These are phyloP conservation scores for Xyrichtys novacula DNA, from an alignment of 2,797 vertebrate species.

Conservation along the genomic window DNA sequence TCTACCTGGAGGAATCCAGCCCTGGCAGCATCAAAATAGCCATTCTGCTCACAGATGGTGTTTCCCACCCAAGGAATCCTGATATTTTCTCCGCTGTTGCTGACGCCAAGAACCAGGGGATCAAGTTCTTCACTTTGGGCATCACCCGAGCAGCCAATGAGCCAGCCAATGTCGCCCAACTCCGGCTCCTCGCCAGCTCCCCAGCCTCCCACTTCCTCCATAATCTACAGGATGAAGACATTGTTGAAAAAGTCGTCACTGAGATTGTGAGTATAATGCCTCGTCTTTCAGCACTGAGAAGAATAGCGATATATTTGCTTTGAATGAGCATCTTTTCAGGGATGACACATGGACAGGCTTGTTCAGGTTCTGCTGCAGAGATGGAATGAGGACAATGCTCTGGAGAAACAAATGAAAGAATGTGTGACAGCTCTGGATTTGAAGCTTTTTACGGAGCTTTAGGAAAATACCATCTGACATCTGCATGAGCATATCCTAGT, in stretches of 20 bases:
- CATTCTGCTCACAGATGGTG: constrained; percentile 89
- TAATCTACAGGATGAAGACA: constrained; percentile 88
- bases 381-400: constrained; percentile 58
- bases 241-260: constrained; percentile 86
- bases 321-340: constrained; percentile 30
- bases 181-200: constrained; percentile 88
- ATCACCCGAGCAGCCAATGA: constrained; percentile 90
- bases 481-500: constrained; percentile 13
- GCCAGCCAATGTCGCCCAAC: constrained; percentile 86
- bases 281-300: constrained; percentile 42
- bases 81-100: constrained; percentile 92
- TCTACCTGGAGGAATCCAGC: constrained; percentile 89
- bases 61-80: constrained; percentile 93
- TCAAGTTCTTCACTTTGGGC: constrained; percentile 90
- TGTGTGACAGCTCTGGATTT: constrained; percentile 34
- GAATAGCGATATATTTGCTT: constrained; percentile 33
- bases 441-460: constrained; percentile 22
- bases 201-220: constrained; percentile 88
- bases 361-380: constrained; percentile 50
- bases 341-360: constrained; percentile 47
- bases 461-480: constrained; percentile 30
- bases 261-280: constrained; percentile 87
- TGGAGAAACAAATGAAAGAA: constrained; percentile 54
- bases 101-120: constrained; percentile 92
- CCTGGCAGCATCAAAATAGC: constrained; percentile 86